phyloP scores from a whole-genome alignment of 2,888 invertebrate species.

The Romanomermis culicivorax region DNA sequence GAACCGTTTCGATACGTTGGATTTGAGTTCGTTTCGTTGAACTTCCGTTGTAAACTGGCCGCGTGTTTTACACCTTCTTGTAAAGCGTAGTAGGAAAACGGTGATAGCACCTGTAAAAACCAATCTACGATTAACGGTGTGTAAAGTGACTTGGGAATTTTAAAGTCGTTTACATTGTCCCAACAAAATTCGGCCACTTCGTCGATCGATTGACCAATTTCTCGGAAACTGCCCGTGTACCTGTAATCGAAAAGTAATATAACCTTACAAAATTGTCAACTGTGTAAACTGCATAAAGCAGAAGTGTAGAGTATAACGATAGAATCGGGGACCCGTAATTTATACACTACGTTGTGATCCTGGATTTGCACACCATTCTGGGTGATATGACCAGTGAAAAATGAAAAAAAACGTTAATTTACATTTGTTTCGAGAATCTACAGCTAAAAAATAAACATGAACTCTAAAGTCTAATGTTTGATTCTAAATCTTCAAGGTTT shows the following conservation, averaged over 20 bases:
- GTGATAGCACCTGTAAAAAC: conserved; percentile 6
- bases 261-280: no score
- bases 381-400: no score
- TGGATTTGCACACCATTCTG: no score
- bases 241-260: conserved; percentile 39
- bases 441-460: no score
- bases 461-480: no score
- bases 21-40: conserved; percentile 10
- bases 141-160: background rate
- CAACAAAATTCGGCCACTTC: conserved; percentile 63
- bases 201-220: conserved; percentile 66
- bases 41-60: background rate
- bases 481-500: no score
- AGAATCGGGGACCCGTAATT: no score
- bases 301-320: no score
- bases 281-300: no score
- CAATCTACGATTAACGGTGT: background rate
- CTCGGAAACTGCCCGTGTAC: conserved; percentile 75
- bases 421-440: no score
- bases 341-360: background rate
- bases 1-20: no score
- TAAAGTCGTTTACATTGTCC: conserved; percentile 42
- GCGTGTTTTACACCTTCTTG: conserved; percentile 10
- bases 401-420: no score
- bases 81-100: background rate